Evolutionary conservation across 2,888 invertebrate species (phyloP), one percentile per base, ranked within the genome.

Genomic region (Micoletzkya japonica): DNA sequence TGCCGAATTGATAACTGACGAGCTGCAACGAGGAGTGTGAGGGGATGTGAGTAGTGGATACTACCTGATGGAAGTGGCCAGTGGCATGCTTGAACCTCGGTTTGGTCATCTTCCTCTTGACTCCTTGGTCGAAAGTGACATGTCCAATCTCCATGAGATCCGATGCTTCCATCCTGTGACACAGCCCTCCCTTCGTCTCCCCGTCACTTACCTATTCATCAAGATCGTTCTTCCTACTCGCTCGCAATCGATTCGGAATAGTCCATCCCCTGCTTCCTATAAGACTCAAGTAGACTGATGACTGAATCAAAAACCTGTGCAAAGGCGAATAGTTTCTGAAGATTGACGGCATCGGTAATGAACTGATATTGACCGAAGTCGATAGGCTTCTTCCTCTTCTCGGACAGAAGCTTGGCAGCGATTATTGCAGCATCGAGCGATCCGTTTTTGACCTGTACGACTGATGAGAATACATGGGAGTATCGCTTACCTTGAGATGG

Each of bases 181-280:
- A 58, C 32, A 58, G n/a, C 17, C 4, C 17, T 6, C 52, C 6
- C 24, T 52, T 14, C 4, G 24, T 28, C 20, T 39, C 20, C 14
- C n/a, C n/a, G 58, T 14, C 37, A 10, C 1, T 17, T 28, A 80
- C 81, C 84, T 77, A n/a, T 76, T 77, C 26, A 85, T 66, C 20
- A 85, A 68, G 30, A 85, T 76, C n/a, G 85, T 85, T 36, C 82
- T 81, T 32, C 85, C 85, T 36, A 85, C 82, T 20, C 85, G 78
- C 71, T 85, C 85, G 67, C 84, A 82, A 72, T 85, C 85, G 67
- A 85, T 85, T 30, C 85, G 78, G 76, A 85, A 85, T n/a, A 86
- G 73, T 49, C 85, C 85, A 26, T 84, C 83, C 28, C 82, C 84
- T 10, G 82, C 85, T 72, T 84, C 85, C 75, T 79, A 56, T 28